Conservation (phyloP, 2,888 invertebrate genomes). For the Rhynchonema sp. region DNA sequence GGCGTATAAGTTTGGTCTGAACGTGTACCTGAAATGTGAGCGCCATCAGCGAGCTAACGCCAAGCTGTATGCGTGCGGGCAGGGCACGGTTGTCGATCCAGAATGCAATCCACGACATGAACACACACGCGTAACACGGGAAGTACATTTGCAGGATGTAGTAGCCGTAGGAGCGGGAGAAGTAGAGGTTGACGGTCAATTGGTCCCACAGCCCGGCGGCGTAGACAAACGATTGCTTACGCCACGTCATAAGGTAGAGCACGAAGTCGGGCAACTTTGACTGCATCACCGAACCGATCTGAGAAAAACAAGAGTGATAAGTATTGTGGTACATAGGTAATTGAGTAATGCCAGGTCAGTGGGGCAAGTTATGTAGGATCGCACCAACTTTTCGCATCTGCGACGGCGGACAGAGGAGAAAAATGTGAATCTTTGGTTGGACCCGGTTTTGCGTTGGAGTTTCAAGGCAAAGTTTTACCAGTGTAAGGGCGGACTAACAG, state of each 20-base stretch:
- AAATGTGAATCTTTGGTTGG: too few relatives aligned
- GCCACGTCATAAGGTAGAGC: constrained; percentile 19
- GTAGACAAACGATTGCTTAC: background rate
- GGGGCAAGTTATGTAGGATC: too few relatives aligned
- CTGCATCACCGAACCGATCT: constrained; percentile 8
- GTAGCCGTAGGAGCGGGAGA: constrained; percentile 3
- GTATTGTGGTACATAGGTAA: too few relatives aligned
- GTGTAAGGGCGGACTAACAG: too few relatives aligned
- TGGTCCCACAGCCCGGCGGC: constrained; percentile 1
- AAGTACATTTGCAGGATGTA: constrained; percentile 3
- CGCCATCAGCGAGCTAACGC: constrained; percentile 24
- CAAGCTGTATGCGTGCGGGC: constrained; percentile 18
- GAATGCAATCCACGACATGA: constrained; percentile 1
- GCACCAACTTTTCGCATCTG: too few relatives aligned
- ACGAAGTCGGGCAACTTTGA: constrained; percentile 24
- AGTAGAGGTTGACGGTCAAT: background rate
- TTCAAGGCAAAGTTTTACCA: too few relatives aligned
- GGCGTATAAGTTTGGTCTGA: too few relatives aligned
- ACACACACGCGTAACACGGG: constrained; percentile 1
- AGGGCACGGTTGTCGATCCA: constrained; percentile 1
- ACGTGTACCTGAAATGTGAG: constrained; percentile 16
- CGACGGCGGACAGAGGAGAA: too few relatives aligned
- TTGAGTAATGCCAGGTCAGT: too few relatives aligned
- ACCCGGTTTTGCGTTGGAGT: too few relatives aligned
- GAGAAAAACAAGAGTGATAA: too few relatives aligned